Base-by-base conservation (phyloP, 2,113 vertebrate species). In the Sardina pilchardus region DNA sequence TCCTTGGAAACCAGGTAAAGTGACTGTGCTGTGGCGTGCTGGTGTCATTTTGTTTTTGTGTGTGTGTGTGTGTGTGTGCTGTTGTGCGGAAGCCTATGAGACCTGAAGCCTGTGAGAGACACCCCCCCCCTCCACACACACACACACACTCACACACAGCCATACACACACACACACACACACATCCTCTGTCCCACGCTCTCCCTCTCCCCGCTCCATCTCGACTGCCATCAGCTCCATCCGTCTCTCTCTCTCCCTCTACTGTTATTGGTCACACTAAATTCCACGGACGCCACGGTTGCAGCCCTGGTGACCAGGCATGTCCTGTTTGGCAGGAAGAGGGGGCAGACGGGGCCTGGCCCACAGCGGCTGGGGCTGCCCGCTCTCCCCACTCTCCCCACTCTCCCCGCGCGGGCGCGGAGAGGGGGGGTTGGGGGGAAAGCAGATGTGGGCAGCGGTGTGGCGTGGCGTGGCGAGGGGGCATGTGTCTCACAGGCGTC, bases 1-100 rank as follows among this genome's bases (percentile, higher is more conserved):
- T 99, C 98, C 98, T 99, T 96, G 98, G 98, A 95, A 99, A 99
- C 94, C 98, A 99, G 98, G 98, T 99, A 99, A 97, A 96, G 97
- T 98, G 94, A 93, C 94, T 86, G 24, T 8, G 90, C 87, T 9
- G 88, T 71, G 63, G 1, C 7, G 63, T 71, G 26, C 8, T 71
- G 9, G 26, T 34, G 63, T 71, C 6, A 10, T 34, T 34, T 12
- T 34, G 8, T 9, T 12, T 30, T 10, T 89, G 86, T 86, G 26
- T 42, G n/a, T n/a, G n/a, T 82, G 39, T 67, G 1, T 82, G 9
- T 78, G 50, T 45, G 48, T 82, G 36, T 86, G 42, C 88, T 90
- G 90, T 85, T 85, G 88, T 84, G 88, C 84, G 36, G n/a, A 83
- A 88, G 88, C 14, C 86, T 45, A 87, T 92, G 94, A 91, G 94